These are phyloP conservation scores for Thysanoteuthis rhombus DNA, from an alignment of 2,888 invertebrate genomes.

Conservation along the genomic window DNA sequence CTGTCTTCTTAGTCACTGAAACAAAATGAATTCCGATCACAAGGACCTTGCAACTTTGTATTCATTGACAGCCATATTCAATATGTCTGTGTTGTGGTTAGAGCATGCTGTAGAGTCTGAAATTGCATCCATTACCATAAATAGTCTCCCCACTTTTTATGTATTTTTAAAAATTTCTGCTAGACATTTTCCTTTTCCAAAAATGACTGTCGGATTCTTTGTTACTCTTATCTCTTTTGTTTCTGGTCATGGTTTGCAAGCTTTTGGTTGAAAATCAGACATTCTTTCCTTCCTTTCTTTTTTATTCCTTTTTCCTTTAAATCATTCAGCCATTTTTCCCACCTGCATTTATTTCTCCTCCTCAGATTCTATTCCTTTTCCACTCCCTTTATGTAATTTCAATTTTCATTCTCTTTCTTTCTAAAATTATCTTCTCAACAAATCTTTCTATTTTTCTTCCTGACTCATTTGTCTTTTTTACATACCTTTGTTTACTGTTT, in stretches of 20 bases:
- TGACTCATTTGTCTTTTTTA: too few species aligned
- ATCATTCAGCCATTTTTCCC: too few species aligned
- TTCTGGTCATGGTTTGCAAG: neutral
- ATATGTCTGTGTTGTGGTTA: neutral
- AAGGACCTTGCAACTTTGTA: neutral
- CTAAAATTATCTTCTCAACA: too few species aligned
- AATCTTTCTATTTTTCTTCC: too few species aligned
- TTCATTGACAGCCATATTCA: neutral
- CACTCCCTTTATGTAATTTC: neutral
- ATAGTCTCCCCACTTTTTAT: neutral
- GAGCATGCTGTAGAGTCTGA: neutral
- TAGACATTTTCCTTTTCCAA: neutral
- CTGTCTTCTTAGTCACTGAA: neutral
- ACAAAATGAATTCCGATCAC: neutral
- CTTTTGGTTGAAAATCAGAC: neutral
- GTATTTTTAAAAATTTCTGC: neutral
- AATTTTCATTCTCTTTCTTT: too few species aligned
- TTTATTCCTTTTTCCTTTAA: neutral
- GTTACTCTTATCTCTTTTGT: neutral
- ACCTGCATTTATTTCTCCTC: neutral
- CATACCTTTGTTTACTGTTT: too few species aligned
- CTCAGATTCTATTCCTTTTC: neutral
- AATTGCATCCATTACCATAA: neutral
- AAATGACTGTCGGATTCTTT: neutral
- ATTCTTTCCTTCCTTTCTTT: neutral